Evolutionary conservation across 2,888 invertebrate species (phyloP).

Genomic region (Noctua fimbriata): DNA sequence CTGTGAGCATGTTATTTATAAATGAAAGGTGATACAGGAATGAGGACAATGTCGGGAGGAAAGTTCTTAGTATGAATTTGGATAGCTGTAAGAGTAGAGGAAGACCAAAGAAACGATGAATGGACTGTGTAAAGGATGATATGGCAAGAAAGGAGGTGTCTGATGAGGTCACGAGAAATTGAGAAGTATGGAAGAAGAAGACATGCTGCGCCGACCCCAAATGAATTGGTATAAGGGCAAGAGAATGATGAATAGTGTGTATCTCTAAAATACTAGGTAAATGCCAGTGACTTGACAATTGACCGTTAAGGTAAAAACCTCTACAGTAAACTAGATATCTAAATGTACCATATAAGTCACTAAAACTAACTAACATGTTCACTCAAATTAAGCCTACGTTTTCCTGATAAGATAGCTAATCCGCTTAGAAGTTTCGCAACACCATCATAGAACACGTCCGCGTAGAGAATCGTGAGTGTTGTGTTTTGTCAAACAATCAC

Average conservation of each 20-base stretch:
- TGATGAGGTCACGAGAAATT: too few relatives aligned
- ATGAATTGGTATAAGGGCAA: too few relatives aligned
- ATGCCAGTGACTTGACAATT: neutral
- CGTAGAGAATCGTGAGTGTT: conserved; percentile 39
- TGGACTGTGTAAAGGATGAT: too few relatives aligned
- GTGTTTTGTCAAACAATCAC: conserved; percentile 21
- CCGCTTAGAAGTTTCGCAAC: conserved; percentile 34
- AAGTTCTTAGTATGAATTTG: too few relatives aligned
- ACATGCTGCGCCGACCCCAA: too few relatives aligned
- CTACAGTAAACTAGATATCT: neutral
- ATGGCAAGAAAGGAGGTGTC: too few relatives aligned
- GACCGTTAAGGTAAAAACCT: neutral
- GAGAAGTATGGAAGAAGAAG: too few relatives aligned
- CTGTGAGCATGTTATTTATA: neutral
- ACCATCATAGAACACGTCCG: conserved; percentile 18
- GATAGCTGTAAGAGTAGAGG: too few relatives aligned
- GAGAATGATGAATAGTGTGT: too few relatives aligned
- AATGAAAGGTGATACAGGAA: neutral
- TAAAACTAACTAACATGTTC: neutral
- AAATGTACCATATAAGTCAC: neutral
- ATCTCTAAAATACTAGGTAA: neutral
- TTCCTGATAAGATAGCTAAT: conserved; percentile 28
- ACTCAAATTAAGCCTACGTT: conserved; percentile 18
- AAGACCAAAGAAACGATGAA: too few relatives aligned
- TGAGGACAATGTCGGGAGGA: too few relatives aligned